Base-by-base conservation (phyloP, 2,113 vertebrate genomes). In the Gavialis gangeticus region DNA sequence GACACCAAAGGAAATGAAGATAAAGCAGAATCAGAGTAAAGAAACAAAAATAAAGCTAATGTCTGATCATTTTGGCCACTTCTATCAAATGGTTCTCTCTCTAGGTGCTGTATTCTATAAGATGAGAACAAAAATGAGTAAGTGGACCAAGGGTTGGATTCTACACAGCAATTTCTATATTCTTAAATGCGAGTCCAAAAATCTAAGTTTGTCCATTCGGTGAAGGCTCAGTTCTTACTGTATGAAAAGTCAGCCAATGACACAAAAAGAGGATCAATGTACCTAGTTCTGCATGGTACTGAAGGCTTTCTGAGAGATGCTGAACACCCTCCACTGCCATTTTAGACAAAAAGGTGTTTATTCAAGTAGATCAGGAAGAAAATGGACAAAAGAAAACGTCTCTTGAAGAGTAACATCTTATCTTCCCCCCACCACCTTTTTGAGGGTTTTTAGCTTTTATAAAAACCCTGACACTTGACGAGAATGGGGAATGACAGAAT, bases 221-320 rank as follows among this genome's bases (percentile, higher is more conserved):
- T 87, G 83, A 89, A 34, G 63, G 60, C 12, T 4, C 15, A 2
- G 7, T 25, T 46, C 6, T 73, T 58, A 59, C 54, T 75, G 2
- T 13, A 75, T 27, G 12, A 58, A 94, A 81, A 91, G 79, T 57
- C 67, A 46, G 37, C 56, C 1, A 90, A 28, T 16, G 21, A 81
- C 10, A 25, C 60, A 79, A 21, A 22, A 89, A 30, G 27, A 87
- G 10, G 10, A 69, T 46, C 92, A 92, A 46, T 18, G 78, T 28
- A 81, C 79, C 58, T 30, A 75, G 25, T 84, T 88, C 80, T 86
- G 21, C 10, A 85, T 56, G 75, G 13, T 1, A 1, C 22, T 79
- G 19, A 87, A 93, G 84, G 37, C 57, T 79, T 90, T 81, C 86
- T 79, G 75, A 87, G 82, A 76, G 90, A 94, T 18, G 28, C 46